Evolutionary conservation across 2,888 invertebrate species (phyloP), one percentile per base, ranked within the genome.

Genomic region (Pachymerium ferrugineum): DNA sequence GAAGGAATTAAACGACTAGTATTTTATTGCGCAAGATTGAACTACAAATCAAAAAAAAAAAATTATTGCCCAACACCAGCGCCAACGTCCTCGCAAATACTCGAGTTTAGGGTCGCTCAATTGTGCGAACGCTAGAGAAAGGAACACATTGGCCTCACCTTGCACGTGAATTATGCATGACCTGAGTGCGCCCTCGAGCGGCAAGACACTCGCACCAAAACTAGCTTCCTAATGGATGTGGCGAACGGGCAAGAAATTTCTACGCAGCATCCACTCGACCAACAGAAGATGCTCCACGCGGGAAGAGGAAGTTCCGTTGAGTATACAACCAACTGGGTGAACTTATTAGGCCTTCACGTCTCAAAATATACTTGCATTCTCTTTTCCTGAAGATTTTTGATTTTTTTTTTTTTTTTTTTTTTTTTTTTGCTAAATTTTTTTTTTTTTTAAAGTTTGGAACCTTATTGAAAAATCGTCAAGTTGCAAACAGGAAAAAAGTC

Each of bases 61-160:
- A 62, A 62, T 3, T 62, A 62, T 28, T 62, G 25, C 62, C 28
- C n/a, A 62, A 62, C 62, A 5, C 62, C 62, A 62, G 28, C 22
- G n/a, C 62, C 25, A 62, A 62, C 62, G 25, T 62, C 62, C n/a
- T 62, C 62, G 28, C 62, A 62, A 62, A 62, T 62, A 62, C 62
- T 62, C 62, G 25, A 62, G 62, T 62, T 62, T 62, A 62, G 62
- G 62, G 62, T 62, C 62, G 28, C 62, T 62, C 62, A 62, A 62
- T 62, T 62, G 62, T 62, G 62, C 62, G 62, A 62, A 62, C 62
- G 62, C 25, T 62, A 25, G 28, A 62, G 62, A 62, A 62, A 25
- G 62, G 62, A 62, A 62, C 62, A 62, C 62, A 62, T 62, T 62
- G 62, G 62, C 62, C 62, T 62, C 62, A 62, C 62, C 62, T 62